These are phyloP conservation scores for Pao palembangensis DNA, from an alignment of 2,113 vertebrate species.

Conservation along the genomic window DNA sequence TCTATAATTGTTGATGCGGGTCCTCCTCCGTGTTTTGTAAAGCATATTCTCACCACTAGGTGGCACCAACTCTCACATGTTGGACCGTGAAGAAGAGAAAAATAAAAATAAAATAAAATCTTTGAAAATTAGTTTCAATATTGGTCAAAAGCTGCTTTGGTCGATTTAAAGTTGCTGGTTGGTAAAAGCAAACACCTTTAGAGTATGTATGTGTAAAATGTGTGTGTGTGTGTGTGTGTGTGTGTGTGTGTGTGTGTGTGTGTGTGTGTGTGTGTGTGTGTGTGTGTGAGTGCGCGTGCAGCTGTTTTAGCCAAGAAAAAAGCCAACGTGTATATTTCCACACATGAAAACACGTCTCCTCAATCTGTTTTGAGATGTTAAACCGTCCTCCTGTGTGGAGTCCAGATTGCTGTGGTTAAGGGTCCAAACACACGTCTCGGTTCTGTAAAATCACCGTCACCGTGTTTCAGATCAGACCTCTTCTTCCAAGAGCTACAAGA, in stretches of 20 bases:
- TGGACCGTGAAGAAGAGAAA: too few species aligned
- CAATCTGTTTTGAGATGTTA: conserved; percentile 53
- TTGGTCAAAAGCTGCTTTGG: too few species aligned
- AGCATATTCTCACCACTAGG: too few species aligned
- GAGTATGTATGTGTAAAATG: not conserved
- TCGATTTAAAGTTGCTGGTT: too few species aligned
- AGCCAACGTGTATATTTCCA: not conserved
- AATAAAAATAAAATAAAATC: too few species aligned
- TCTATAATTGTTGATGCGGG: too few species aligned
- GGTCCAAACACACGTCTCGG: conserved; percentile 53
- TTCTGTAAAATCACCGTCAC: conserved; percentile 14
- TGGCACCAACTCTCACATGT: too few species aligned
- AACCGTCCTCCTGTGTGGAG: conserved; percentile 53
- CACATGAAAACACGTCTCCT: conserved; percentile 26
- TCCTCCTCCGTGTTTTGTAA: too few species aligned
- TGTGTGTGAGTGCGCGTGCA: conserved; percentile 9
- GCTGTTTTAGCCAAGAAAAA: too few species aligned
- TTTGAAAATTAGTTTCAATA: too few species aligned
- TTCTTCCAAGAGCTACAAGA: conserved; percentile 45
- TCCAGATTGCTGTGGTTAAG: conserved; percentile 29
- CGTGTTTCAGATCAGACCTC: conserved; percentile 24
- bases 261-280: conserved; percentile 4
- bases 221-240: conserved; percentile 8
- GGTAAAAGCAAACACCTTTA: too few species aligned
- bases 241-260: not conserved